A percentile compares a stretch with the other conserved stretches of the same genome.
Evolutionary conservation across 2,888 invertebrate genomes (phyloP).

Genomic region (Ichneumon xanthorius): DNA sequence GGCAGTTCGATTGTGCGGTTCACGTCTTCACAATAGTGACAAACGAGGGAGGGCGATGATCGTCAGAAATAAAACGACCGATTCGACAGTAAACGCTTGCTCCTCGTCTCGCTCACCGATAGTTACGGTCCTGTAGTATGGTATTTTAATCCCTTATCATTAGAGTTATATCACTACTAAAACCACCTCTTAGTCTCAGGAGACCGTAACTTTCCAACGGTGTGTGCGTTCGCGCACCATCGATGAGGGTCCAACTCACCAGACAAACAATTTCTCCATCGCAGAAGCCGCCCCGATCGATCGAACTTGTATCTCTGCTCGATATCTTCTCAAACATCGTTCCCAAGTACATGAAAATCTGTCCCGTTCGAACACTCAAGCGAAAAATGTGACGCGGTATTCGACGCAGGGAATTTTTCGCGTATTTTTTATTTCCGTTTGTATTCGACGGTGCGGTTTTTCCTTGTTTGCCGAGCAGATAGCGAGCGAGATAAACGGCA

Average conservation of each 20-base stretch:
- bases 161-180: no score
- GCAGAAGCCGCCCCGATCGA: not conserved
- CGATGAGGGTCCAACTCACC: not conserved
- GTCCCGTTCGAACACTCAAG: conserved; percentile 49
- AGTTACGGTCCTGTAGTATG: not conserved
- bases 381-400: conserved; percentile 34
- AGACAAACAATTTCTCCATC: conserved; percentile 29
- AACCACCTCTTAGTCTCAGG: not conserved
- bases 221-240: no score
- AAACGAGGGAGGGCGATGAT: conserved; percentile 46
- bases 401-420: conserved; percentile 20
- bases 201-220: no score
- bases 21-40: conserved; percentile 53
- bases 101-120: conserved; percentile 34
- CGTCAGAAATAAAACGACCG: conserved; percentile 55
- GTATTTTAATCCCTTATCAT: not conserved
- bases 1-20: conserved; percentile 48
- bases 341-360: conserved; percentile 44
- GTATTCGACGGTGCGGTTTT: conserved; percentile 33
- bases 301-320: conserved; percentile 14
- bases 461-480: conserved; percentile 48
- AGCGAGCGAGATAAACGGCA: conserved; percentile 51
- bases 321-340: conserved; percentile 39
- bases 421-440: conserved; percentile 9
- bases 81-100: conserved; percentile 1